Evolutionary conservation across 2,888 invertebrate genomes (phyloP).

Genomic region (Hirudinaria manillensis): DNA sequence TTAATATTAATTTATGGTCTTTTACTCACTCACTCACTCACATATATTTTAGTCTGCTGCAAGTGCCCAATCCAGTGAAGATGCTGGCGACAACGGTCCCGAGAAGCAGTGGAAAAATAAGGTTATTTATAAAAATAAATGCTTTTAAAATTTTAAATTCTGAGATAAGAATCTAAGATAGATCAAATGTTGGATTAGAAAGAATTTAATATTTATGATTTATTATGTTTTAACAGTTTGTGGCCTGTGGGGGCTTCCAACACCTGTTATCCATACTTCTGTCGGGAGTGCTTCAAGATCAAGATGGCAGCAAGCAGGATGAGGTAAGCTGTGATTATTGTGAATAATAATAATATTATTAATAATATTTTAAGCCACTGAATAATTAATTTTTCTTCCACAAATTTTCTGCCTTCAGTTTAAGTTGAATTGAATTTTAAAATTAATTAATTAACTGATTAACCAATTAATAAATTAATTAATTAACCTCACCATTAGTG

Average conservation of each 20-base stretch:
- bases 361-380: too few species aligned
- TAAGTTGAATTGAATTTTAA: too few species aligned
- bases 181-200: background rate
- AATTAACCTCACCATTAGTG: constrained; percentile 59
- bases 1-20: background rate
- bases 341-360: too few species aligned
- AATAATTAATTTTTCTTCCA: too few species aligned
- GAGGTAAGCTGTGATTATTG: constrained; percentile 45
- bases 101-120: constrained; percentile 13
- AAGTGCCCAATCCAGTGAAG: constrained; percentile 4
- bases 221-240: constrained; percentile 32
- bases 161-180: background rate
- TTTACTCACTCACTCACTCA: too few species aligned
- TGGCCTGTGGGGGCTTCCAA: constrained; percentile 67
- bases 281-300: constrained; percentile 71
- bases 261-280: constrained; percentile 86
- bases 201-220: background rate
- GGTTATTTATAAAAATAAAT: constrained; percentile 41
- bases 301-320: constrained; percentile 65
- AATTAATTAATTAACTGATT: too few species aligned
- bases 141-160: constrained; percentile 45
- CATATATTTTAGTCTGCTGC: constrained; percentile 15
- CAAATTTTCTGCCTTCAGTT: too few species aligned
- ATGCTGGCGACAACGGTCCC: background rate
- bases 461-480: too few species aligned